A percentile compares a stretch with the other conserved stretches of the same genome.
phyloP scores from a whole-genome alignment of 1,140 invertebrate genomes.

The Scaptomyza hsui region DNA sequence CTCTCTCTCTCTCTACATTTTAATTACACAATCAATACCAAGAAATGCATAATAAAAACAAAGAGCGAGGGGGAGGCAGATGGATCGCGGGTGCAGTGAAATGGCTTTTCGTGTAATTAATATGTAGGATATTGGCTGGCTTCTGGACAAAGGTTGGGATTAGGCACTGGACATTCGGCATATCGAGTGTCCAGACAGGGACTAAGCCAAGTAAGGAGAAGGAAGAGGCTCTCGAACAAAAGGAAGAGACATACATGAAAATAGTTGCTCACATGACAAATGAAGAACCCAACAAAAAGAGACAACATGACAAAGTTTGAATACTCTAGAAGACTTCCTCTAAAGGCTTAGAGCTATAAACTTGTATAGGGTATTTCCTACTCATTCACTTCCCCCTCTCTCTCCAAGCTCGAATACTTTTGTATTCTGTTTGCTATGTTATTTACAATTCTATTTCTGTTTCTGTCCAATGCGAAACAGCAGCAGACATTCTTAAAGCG shows the following conservation, averaged over 20 bases:
- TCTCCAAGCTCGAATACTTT: neutral
- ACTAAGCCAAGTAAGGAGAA: constrained; percentile 12
- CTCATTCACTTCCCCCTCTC: neutral
- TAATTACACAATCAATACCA: constrained; percentile 5
- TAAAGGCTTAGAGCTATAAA: neutral
- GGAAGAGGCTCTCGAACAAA: neutral
- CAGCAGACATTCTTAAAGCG: constrained; percentile 9
- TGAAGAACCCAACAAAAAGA: constrained; percentile 27
- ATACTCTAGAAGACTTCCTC: neutral
- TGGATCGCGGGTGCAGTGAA: neutral
- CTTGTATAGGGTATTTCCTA: neutral
- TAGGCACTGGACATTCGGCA: constrained; percentile 36
- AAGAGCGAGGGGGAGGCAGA: neutral
- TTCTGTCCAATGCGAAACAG: neutral
- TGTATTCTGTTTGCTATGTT: neutral
- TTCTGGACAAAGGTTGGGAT: constrained; percentile 15
- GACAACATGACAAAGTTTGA: constrained; percentile 9
- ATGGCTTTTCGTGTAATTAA: constrained; percentile 27
- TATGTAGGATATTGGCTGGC: constrained; percentile 27
- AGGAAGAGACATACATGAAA: constrained; percentile 24
- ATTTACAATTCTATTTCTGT: neutral
- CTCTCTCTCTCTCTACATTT: neutral
- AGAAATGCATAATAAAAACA: neutral
- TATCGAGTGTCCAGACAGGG: constrained; percentile 44
- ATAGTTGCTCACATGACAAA: constrained; percentile 62